These are phyloP conservation scores for Eonycteris spelaea DNA, from an alignment of 2,113 vertebrate species.

Conservation along the genomic window DNA sequence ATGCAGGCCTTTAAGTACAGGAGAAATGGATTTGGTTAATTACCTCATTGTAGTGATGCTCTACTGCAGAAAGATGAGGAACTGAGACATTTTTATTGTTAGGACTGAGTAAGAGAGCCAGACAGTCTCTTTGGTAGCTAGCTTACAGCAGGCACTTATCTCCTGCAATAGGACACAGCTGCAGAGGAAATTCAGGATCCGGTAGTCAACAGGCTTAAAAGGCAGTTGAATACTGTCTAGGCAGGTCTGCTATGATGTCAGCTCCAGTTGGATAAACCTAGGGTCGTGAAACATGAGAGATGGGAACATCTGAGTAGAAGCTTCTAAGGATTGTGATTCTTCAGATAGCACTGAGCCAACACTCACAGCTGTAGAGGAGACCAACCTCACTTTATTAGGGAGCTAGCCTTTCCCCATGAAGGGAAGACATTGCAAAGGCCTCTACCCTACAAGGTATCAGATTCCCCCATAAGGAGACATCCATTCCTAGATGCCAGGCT, in stretches of 20 bases:
- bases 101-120: not conserved
- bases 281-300: not conserved
- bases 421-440: not conserved
- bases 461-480: not conserved
- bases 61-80: not conserved
- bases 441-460: not conserved
- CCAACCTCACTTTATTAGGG: not conserved
- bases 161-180: not conserved
- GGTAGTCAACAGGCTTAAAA: not conserved
- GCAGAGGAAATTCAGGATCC: not conserved
- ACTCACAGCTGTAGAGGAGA: not conserved
- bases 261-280: not conserved
- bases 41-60: not conserved
- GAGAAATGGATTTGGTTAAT: not conserved
- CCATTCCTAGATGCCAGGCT: not conserved
- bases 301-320: not conserved
- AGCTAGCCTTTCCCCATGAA: not conserved
- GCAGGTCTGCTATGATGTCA: not conserved
- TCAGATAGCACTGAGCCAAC: not conserved
- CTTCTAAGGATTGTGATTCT: not conserved
- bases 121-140: not conserved
- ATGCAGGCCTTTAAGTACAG: not conserved
- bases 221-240: not conserved
- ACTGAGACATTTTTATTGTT: not conserved
- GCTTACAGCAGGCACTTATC: not conserved